phyloP scores from a whole-genome alignment of 2,113 vertebrate species.

The Morone saxatilis region DNA sequence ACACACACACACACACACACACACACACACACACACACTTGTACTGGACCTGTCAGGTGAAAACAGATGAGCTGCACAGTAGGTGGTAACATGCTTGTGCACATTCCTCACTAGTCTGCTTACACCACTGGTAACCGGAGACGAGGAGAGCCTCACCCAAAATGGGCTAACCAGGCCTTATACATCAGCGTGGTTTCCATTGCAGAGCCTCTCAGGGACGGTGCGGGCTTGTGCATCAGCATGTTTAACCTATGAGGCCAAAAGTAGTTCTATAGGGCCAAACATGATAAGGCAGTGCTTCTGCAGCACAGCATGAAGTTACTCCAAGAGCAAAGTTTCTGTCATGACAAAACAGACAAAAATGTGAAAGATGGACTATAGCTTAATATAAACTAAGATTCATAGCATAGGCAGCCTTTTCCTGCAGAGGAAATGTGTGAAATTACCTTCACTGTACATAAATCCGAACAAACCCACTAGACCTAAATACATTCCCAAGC shows the following conservation, averaged over 20 bases:
- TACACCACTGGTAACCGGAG: conserved; percentile 76
- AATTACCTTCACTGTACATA: conserved; percentile 12
- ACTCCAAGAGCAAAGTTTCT: conserved; percentile 10
- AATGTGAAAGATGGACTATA: neutral
- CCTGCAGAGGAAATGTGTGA: conserved; percentile 10
- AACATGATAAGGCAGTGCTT: neutral
- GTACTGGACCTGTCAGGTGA: conserved; percentile 68
- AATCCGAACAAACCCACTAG: conserved; percentile 16
- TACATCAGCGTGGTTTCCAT: conserved; percentile 46
- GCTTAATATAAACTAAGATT: conserved; percentile 16
- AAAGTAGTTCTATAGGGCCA: neutral
- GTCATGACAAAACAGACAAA: conserved; percentile 21
- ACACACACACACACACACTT: conserved; percentile 23
- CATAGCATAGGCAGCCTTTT: neutral
- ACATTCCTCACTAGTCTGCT: conserved; percentile 76
- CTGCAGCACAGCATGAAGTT: conserved; percentile 19
- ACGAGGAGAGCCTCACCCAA: conserved; percentile 57
- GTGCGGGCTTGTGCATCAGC: conserved; percentile 30
- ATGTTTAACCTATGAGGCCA: conserved; percentile 21
- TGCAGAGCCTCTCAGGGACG: conserved; percentile 29
- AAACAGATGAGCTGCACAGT: conserved; percentile 77
- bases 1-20: conserved; percentile 26
- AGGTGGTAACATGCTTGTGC: conserved; percentile 75
- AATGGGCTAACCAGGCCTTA: conserved; percentile 54
- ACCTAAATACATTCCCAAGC: neutral